Evolutionary conservation across 2,888 invertebrate species (phyloP), one percentile per base, ranked within the genome.

Genomic region (Koerneria pararmatus): DNA sequence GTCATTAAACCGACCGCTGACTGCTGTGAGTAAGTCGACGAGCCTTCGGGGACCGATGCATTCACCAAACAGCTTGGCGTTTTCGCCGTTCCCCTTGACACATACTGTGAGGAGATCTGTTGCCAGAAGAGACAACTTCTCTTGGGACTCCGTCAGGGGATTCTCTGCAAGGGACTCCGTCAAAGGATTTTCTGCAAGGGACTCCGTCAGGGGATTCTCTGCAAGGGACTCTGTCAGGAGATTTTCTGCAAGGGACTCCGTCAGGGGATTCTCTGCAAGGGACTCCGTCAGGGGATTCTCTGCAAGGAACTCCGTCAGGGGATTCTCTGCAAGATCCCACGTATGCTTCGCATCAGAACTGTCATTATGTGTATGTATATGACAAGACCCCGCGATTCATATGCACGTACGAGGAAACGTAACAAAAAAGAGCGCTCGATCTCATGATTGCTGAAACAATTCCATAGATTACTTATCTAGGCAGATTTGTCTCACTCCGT

Each of bases 21-120:
- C 75, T 46, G 69, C 69, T 1, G 59, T 31, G 0, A 69, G 37
- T 15, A 69, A 35, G n/a, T 65, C 58, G 31, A 69, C 22, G 5
- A 69, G 37, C 37, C n/a, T 57, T 2, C 80, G 78, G n/a, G 73
- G 70, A 71, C 83, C 83, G 31, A 84, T 32, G 70, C 29, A 35
- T 27, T 63, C 62, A 5, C 62, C 62, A 22, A 63, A 60, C 31
- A 67, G 22, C 22, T 31, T 69, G 11, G 70, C 78, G 63, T 81
- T 80, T 54, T 76, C 72, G 4, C 70, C 56, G 59, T 82, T 80
- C 31, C 78, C 75, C 54, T 81, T n/a, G 29, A 65, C 3, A 53
- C n/a, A 22, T 73, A 90, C 88, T 0, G 92, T 91, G 65, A 95
- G 85, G 2, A 92, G 90, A 82, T 95, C 95, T 87, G 95, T 90